A percentile compares a stretch with the other conserved stretches of the same genome.
Conservation (phyloP, 2,888 invertebrate species). For the Polylopha cassiicola region DNA sequence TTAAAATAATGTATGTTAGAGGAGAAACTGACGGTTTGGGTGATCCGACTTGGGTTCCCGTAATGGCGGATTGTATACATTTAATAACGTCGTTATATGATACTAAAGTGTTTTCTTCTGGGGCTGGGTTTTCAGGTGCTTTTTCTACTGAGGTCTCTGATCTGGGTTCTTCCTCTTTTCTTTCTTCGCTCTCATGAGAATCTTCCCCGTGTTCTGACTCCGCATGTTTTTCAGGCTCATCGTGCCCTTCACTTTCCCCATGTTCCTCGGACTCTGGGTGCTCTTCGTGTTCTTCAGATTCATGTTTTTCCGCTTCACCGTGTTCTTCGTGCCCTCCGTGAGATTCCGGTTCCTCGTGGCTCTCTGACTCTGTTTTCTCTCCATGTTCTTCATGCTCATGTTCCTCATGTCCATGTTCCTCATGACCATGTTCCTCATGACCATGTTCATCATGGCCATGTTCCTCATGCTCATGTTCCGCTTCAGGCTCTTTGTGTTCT, state of each 20-base stretch:
- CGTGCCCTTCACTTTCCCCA: constrained; percentile 15
- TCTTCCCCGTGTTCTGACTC: constrained; percentile 14
- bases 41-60: constrained; percentile 28
- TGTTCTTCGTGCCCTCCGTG: background rate
- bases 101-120: constrained; percentile 29
- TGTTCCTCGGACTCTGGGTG: too few species aligned
- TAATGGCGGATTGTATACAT: constrained; percentile 51
- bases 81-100: constrained; percentile 53
- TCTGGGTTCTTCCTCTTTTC: constrained; percentile 13
- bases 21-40: constrained; percentile 40
- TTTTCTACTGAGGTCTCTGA: constrained; percentile 5
- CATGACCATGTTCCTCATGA: background rate
- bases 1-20: constrained; percentile 56
- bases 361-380: background rate
- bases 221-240: constrained; percentile 20
- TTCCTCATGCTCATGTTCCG: background rate
- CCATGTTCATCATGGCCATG: too few species aligned
- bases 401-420: background rate
- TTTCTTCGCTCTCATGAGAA: constrained; percentile 20
- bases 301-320: background rate
- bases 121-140: constrained; percentile 9
- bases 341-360: background rate
- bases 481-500: background rate
- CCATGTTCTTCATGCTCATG: background rate
- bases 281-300: constrained; percentile 17